Evolutionary conservation across 1,140 invertebrate genomes (phyloP).

Genomic region (Macrostomum lignano): DNA sequence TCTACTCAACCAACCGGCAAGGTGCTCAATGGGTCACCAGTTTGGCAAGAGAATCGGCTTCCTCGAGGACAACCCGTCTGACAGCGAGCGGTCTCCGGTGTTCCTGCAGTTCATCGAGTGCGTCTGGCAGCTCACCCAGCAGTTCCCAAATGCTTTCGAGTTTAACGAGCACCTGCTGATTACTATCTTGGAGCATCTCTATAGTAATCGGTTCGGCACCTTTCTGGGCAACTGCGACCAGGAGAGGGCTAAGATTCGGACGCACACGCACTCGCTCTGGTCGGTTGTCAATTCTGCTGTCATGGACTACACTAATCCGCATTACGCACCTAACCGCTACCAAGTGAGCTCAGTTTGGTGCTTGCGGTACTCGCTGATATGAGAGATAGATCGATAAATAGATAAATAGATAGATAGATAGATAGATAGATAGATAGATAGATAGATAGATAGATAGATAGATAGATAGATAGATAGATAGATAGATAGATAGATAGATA

Average conservation of each 20-base stretch:
- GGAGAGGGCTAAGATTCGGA: slow-evolving; percentile 11
- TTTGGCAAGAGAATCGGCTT: slow-evolving; percentile 3
- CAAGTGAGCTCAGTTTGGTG: too few relatives aligned
- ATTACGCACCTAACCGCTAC: slow-evolving; percentile 47
- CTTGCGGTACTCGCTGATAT: too few relatives aligned
- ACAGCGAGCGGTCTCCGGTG: slow-evolving; percentile 82
- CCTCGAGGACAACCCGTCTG: slow-evolving; percentile 54
- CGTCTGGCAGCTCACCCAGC: slow-evolving; percentile 58
- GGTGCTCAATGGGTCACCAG: slow-evolving; percentile 28
- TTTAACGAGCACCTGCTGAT: slow-evolving; percentile 88
- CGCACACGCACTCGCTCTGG: slow-evolving; percentile 65
- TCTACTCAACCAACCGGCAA: slow-evolving; percentile 71
- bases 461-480: too few relatives aligned
- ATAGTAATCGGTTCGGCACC: slow-evolving; percentile 86
- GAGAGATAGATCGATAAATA: too few relatives aligned
- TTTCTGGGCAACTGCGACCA: slow-evolving; percentile 53
- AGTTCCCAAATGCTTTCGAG: slow-evolving; percentile 88
- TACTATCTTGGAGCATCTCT: slow-evolving; percentile 77
- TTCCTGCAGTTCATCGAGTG: slow-evolving; percentile 96
- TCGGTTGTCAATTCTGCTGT: slow-evolving; percentile 59
- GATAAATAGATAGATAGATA: too few relatives aligned
- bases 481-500: too few relatives aligned
- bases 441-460: too few relatives aligned
- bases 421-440: too few relatives aligned
- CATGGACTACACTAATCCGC: slow-evolving; percentile 62